These are phyloP conservation scores for Saccopteryx bilineata DNA, from an alignment of 2,113 vertebrate species.

Conservation along the genomic window DNA sequence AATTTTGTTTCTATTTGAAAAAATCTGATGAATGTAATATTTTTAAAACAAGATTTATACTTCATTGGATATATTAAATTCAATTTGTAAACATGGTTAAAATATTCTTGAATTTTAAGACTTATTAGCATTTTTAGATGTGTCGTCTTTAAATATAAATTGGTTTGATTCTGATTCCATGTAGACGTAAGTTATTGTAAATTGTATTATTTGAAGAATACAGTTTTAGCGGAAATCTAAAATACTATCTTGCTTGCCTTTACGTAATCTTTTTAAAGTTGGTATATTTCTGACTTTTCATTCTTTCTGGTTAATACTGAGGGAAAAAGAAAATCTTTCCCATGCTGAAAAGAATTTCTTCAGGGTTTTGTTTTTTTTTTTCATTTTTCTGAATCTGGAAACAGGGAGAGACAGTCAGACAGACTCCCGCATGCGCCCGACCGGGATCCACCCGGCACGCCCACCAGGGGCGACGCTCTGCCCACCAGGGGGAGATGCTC, in stretches of 20 bases:
- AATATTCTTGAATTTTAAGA: conserved; percentile 50
- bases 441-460: too few relatives aligned
- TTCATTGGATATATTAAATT: conserved; percentile 54
- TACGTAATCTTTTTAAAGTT: conserved; percentile 47
- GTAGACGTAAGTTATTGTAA: conserved; percentile 25
- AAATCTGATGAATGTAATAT: conserved; percentile 42
- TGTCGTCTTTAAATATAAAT: conserved; percentile 58
- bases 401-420: too few relatives aligned
- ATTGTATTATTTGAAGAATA: conserved; percentile 59
- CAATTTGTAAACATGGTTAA: conserved; percentile 53
- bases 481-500: too few relatives aligned
- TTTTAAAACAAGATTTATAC: conserved; percentile 54
- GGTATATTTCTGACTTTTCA: conserved; percentile 51
- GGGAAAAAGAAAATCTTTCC: conserved; percentile 31
- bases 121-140: conserved; percentile 51
- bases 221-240: conserved; percentile 44
- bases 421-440: too few relatives aligned
- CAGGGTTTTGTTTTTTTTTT: too few relatives aligned
- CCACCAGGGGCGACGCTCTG: too few relatives aligned
- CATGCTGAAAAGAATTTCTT: conserved; percentile 52
- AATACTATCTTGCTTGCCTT: conserved; percentile 63
- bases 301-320: conserved; percentile 57
- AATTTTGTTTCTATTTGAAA: conserved; percentile 58
- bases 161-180: conserved; percentile 64
- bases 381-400: too few relatives aligned